Percentiles rank a stretch among this genome's conserved stretches.
Conservation (phyloP, 2,888 invertebrate species). For the Pogonocherus hispidulus region DNA sequence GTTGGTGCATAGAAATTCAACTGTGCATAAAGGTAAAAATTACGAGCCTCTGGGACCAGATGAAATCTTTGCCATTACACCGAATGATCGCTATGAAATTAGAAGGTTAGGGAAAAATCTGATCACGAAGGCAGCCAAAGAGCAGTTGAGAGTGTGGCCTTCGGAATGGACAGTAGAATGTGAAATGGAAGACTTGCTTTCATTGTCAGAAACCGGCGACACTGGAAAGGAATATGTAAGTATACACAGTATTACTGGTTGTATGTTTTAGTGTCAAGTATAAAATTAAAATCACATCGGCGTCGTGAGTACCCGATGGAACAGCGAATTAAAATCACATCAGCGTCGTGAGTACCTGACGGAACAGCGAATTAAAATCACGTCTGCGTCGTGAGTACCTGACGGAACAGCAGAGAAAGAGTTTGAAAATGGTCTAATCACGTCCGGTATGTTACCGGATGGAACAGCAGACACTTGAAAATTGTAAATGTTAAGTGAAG, state of each 20-base stretch:
- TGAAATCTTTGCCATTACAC: not conserved
- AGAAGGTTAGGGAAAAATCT: slow-evolving; percentile 33
- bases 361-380: no score
- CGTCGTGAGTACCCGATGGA: no score
- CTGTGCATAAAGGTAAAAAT: slow-evolving; percentile 1
- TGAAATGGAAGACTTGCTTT: slow-evolving; percentile 31
- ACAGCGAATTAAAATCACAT: no score
- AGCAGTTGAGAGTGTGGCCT: slow-evolving; percentile 40
- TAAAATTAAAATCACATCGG: no score
- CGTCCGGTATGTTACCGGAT: no score
- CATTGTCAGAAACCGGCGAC: slow-evolving; percentile 2
- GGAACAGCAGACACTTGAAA: no score
- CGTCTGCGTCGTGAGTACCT: no score
- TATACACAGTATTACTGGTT: not conserved
- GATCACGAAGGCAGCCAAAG: slow-evolving; percentile 40
- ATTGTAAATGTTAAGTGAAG: no score
- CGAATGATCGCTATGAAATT: slow-evolving; percentile 34
- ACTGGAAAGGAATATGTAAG: not conserved
- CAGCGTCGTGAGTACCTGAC: no score
- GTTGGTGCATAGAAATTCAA: not conserved
- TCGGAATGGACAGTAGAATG: slow-evolving; percentile 34
- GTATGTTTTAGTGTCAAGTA: no score
- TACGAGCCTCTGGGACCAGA: not conserved
- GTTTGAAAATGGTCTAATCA: no score
- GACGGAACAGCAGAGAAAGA: no score